Base-by-base conservation (phyloP, 2,888 invertebrate genomes). In the Rosalia funebris region DNA sequence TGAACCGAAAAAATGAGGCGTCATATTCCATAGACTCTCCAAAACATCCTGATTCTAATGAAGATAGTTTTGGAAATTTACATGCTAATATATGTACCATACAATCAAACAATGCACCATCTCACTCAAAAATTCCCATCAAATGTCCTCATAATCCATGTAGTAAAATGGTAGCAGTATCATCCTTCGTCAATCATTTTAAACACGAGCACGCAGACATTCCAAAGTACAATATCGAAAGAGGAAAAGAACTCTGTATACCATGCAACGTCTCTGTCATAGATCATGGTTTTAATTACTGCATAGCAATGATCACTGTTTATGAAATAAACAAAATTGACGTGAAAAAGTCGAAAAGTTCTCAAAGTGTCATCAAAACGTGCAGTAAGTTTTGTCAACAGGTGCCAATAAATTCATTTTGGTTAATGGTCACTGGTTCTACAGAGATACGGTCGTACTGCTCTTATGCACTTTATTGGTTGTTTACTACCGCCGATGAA, bases 361-460 rank as follows among this genome's bases (percentile, higher is more conserved):
- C 73, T 2, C 66, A 71, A 36, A 74, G 73, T 48, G 71, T 77
- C 2, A 72, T 73, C 2, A 74, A 71, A 41, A 74, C 77, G 0
- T 75, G 74, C 56, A 67, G 66, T 25, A 74, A 71, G 59, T 73
- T 79, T 31, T 70, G 65, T 12, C 73, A 74, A 45, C 72, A 71
- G 52, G 60, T 77, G 2, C 76, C 78, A 1, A 44, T 77, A 7
- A 74, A 72, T 48, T 77, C 77, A 1, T 79, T 81, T 62, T 81
- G 81, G 80, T 59, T 81, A 25, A 79, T 81, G 80, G 75, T 73
- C 16, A 77, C 72, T 16, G 78, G 76, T 11, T 77, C 79, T 1
- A 34, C 48, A 4, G 73, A 76, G 48, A 62, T 62, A 25, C 69
- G 66, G 32, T 56, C 59, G 0, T 68, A 70, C 41, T 57, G 59